Base-by-base conservation (phyloP, 2,888 invertebrate genomes). In the Xanthorhoe designata region DNA sequence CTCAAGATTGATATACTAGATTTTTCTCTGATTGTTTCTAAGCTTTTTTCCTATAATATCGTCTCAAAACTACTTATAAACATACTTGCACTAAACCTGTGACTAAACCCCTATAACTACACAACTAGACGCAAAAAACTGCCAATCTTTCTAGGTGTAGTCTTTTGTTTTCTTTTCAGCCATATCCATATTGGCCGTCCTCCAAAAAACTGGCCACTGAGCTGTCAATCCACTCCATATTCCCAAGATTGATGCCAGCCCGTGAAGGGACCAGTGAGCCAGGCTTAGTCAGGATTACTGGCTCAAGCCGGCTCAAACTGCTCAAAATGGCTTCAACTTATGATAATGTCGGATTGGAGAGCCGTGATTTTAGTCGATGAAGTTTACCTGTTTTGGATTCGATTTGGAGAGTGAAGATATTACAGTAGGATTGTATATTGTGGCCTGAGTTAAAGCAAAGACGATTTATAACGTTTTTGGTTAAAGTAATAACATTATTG, bases 321-420 rank as follows among this genome's bases (percentile, higher is more conserved):
- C 71, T 71, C 70, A 71, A 71, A 76, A 72, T 75, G 81, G 83
- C 82, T 88, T 83, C 86, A 91, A 90, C 87, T 91, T 91, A 91
- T 90, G 91, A 88, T 91, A 91, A 92, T 91, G 85, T 86, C 78
- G 64, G 62, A 64, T 77, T 72, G 75, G 79, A 76, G 79, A 78
- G 61, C 53, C 18, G 32, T 32, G 32, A 32, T 32, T 32, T 32
- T 32, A 32, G 32, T 5, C 32, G 69, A 64, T 69, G 54, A 51
- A 60, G 19, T 63, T 61, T 57, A 57, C 60, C 59, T 42, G 67
- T 47, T 63, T 52, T 32, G 19, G 50, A 45, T 29, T 8, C 38
- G 24, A 47, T 58, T 50, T 42, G 10, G 13, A 24, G 38, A 2
- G 3, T 13, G 13, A 42, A 13, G 38, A 13, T 4, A 13, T 42